Percentiles rank a stretch among this genome's conserved stretches.
These are phyloP conservation scores for Condylostylus longicornis DNA, from an alignment of 1,140 invertebrate genomes.

Conservation along the genomic window DNA sequence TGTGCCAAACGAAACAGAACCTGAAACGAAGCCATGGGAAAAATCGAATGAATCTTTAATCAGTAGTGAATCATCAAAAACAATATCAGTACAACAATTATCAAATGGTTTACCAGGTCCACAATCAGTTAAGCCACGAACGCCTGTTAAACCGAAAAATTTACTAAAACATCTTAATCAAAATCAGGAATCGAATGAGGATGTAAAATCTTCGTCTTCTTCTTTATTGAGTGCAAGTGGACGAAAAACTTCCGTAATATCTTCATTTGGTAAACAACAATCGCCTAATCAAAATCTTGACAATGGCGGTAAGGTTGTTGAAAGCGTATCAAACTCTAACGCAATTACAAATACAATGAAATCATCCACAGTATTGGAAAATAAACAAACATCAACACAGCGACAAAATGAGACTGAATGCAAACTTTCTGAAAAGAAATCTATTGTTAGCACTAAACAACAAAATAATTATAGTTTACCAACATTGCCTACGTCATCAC, in stretches of 20 bases:
- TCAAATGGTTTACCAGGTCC: slow-evolving; percentile 2
- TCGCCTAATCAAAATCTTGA: not conserved
- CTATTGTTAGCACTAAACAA: too few relatives aligned
- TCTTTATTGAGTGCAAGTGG: not conserved
- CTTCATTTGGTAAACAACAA: too few relatives aligned
- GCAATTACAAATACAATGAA: not conserved
- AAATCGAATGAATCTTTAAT: slow-evolving; percentile 18
- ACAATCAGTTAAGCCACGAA: too few relatives aligned
- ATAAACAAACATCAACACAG: slow-evolving; percentile 7
- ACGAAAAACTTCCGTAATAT: slow-evolving; percentile 4
- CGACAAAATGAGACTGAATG: slow-evolving; percentile 14
- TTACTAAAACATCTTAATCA: slow-evolving; percentile 3
- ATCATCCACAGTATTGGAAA: too few relatives aligned
- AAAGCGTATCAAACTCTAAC: too few relatives aligned
- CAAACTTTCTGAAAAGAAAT: too few relatives aligned
- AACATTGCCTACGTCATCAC: too few relatives aligned
- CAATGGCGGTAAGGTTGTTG: not conserved
- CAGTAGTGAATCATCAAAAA: not conserved
- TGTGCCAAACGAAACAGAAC: not conserved
- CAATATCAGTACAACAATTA: not conserved
- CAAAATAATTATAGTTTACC: too few relatives aligned
- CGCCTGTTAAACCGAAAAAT: slow-evolving; percentile 19
- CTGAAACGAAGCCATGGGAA: not conserved
- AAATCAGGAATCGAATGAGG: slow-evolving; percentile 43
- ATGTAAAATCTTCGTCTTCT: not conserved